Evolutionary conservation across 2,797 vertebrate species (phyloP).

Genomic region (Ciconia nigra): DNA sequence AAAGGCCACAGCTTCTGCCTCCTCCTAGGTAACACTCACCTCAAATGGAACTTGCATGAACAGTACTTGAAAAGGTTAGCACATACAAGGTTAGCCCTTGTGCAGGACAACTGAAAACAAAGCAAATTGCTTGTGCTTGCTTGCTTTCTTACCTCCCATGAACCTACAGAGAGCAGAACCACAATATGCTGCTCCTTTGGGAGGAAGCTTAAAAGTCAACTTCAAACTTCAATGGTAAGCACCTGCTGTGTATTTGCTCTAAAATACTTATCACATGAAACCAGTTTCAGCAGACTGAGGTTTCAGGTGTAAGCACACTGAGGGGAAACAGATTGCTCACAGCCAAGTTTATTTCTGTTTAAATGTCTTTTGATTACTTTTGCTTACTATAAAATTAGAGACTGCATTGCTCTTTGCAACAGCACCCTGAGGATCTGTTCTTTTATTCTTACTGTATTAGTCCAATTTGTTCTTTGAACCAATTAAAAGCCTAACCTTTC

Average conservation of each 20-base stretch:
- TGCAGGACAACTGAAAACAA: neutral
- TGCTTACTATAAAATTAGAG: neutral
- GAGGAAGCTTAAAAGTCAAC: neutral
- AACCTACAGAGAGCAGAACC: neutral
- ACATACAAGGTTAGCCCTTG: neutral
- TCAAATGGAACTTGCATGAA: neutral
- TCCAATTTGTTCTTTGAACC: neutral
- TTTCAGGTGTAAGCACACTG: neutral
- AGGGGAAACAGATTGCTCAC: constrained; percentile 29
- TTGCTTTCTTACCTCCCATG: neutral
- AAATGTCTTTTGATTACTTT: constrained; percentile 40
- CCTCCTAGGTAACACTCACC: neutral
- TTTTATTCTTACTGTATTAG: constrained; percentile 28
- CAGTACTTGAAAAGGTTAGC: neutral
- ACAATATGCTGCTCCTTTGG: neutral
- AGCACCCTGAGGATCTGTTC: neutral
- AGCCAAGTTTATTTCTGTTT: constrained; percentile 4
- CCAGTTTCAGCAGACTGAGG: neutral
- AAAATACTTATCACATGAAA: constrained; percentile 13
- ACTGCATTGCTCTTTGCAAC: neutral
- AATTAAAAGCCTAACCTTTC: constrained; percentile 34
- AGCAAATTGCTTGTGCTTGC: neutral
- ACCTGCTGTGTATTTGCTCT: constrained; percentile 21
- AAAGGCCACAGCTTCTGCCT: neutral
- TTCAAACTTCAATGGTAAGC: neutral